Conservation (phyloP, 2,113 vertebrate genomes). For the Corvus hawaiiensis region DNA sequence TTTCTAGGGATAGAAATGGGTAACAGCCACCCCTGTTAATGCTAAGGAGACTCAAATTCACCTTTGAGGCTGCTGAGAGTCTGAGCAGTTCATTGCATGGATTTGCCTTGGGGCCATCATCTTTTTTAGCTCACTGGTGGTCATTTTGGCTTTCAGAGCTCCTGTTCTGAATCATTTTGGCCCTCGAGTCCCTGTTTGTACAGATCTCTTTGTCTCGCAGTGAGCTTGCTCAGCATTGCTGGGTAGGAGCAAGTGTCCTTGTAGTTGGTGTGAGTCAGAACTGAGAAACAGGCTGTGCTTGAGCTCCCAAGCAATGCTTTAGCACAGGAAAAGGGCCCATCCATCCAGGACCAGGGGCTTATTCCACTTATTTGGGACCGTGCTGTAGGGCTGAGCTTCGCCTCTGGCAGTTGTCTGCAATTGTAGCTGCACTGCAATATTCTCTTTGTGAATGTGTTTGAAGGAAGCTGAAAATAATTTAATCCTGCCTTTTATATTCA, state of each 20-base stretch:
- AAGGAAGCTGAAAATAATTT: neutral
- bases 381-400: neutral
- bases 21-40: neutral
- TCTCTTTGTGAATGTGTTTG: neutral
- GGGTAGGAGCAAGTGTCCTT: neutral
- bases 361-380: neutral
- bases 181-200: neutral
- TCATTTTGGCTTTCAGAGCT: neutral
- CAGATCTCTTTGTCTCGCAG: neutral
- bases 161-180: neutral
- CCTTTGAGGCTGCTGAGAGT: neutral
- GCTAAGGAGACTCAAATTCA: neutral
- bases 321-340: neutral
- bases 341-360: neutral
- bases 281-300: neutral
- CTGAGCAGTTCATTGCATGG: neutral
- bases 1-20: neutral
- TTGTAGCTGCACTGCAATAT: neutral
- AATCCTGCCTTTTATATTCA: neutral
- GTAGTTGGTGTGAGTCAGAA: neutral
- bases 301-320: accelerated
- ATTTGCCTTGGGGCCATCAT: neutral
- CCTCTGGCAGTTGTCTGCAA: neutral
- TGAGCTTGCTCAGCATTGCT: neutral
- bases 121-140: neutral